Evolutionary conservation across 2,888 invertebrate species (phyloP).

Genomic region (Lochmaea capreae): DNA sequence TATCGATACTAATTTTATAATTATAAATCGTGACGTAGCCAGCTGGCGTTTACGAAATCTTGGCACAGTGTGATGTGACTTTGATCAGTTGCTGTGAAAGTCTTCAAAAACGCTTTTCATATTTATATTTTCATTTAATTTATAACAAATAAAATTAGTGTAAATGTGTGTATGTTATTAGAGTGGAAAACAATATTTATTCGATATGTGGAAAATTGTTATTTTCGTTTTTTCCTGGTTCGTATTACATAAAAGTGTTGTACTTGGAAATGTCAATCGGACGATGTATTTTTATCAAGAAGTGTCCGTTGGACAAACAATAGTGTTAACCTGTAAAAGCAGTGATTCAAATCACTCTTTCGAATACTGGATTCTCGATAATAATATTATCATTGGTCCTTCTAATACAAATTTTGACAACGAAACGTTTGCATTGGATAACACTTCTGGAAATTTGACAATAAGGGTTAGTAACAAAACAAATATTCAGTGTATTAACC

Average conservation of each 20-base stretch:
- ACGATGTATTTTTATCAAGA: slow-evolving; percentile 48
- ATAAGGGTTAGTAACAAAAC: slow-evolving; percentile 71
- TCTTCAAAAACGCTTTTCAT: slow-evolving; percentile 4
- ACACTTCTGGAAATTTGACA: slow-evolving; percentile 74
- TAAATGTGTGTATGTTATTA: neutral
- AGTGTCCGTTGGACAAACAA: slow-evolving; percentile 71
- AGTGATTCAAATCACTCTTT: slow-evolving; percentile 76
- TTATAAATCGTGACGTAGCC: slow-evolving; percentile 21
- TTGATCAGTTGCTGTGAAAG: slow-evolving; percentile 11
- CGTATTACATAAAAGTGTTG: slow-evolving; percentile 5
- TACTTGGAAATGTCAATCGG: slow-evolving; percentile 5
- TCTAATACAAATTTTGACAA: slow-evolving; percentile 70
- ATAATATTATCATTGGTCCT: slow-evolving; percentile 72
- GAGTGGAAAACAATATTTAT: neutral
- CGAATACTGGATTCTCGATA: slow-evolving; percentile 75
- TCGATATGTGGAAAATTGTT: neutral
- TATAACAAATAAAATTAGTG: slow-evolving; percentile 4
- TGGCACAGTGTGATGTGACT: slow-evolving; percentile 3
- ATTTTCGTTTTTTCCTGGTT: neutral
- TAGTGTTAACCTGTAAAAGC: slow-evolving; percentile 73
- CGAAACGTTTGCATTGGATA: slow-evolving; percentile 76
- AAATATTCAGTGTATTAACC: neutral
- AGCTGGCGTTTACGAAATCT: slow-evolving; percentile 11
- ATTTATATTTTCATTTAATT: slow-evolving; percentile 10
- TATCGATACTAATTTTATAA: slow-evolving; percentile 33